phyloP scores from a whole-genome alignment of 2,888 invertebrate genomes.

The Cephus spinipes region DNA sequence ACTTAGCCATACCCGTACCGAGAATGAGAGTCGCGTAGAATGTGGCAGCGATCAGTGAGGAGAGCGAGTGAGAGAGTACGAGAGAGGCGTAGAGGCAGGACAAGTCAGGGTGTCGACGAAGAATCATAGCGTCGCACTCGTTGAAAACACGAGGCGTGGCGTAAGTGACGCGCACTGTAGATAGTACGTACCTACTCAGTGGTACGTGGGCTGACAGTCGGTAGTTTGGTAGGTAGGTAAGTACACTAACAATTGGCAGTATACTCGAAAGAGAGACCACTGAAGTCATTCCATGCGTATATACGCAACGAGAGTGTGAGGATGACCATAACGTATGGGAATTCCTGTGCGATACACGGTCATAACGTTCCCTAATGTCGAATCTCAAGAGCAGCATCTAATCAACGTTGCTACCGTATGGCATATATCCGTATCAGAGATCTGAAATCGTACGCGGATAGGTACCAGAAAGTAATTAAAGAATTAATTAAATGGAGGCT shows the following conservation, averaged over 20 bases:
- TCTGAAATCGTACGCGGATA: conserved; percentile 35
- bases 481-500: conserved; percentile 64
- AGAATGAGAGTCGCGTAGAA: neutral
- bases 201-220: neutral
- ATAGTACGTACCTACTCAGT: neutral
- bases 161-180: conserved; percentile 31
- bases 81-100: neutral
- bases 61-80: neutral
- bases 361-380: neutral
- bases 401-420: conserved; percentile 39
- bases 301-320: neutral
- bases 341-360: neutral
- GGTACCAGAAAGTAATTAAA: conserved; percentile 59
- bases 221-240: neutral
- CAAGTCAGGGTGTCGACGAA: neutral
- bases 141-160: conserved; percentile 31
- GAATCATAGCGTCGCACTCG: neutral
- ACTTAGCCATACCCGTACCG: neutral
- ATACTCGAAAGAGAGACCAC: neutral
- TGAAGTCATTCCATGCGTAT: neutral
- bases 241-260: neutral
- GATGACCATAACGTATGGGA: neutral
- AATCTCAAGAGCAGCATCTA: conserved; percentile 5
- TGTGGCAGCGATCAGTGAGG: neutral
- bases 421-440: conserved; percentile 41